Base-by-base conservation (phyloP, 1,140 invertebrate genomes). In the Diachasmimorpha longicaudata region DNA sequence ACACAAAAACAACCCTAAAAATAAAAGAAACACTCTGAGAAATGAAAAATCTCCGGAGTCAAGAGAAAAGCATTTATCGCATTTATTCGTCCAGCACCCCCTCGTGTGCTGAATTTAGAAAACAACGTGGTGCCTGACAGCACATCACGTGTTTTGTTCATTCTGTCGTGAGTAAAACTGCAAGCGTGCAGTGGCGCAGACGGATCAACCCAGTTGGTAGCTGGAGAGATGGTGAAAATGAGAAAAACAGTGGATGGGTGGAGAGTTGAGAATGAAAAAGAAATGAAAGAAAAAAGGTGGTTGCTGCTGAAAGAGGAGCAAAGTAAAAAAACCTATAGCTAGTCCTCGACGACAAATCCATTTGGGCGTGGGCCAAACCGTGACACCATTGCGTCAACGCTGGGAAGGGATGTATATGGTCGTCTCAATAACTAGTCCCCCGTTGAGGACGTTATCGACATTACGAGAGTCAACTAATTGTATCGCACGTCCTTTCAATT, bases 271-370 rank as follows among this genome's bases (percentile, higher is more conserved):
- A 58, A 23, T 52, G 8, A 55, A 8, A 73, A 58, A 72, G 11
- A 77, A 55, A 52, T 39, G 48, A 70, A 44, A 75, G 10, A 76
- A 74, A 69, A 77, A 37, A 39, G 74, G 48, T 73, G 66, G 16
- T 37, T 68, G 66, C 31, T 3, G 31, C 31, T 36, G 16, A 68
- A 68, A 68, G 31, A 68, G 31, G 36, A 19, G 25, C 13, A 66
- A 36, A 66, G 25, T 66, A 14, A 66, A 36, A n/a, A 36, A 66
- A 46, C 44, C 25, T 66, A 66, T 66, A 66, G 21, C 6, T 36
- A 66, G 4, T 16, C 36, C 66, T 74, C 42, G 72, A 79, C 75
- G 75, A 79, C 75, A 79, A 77, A 79, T 79, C 78, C 75, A 79
- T 79, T 79, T 79, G 78, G 78, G 74, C 58, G 31, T 58, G 63